Conservation (phyloP, 2,113 vertebrate species). For the Rhombomys opimus region DNA sequence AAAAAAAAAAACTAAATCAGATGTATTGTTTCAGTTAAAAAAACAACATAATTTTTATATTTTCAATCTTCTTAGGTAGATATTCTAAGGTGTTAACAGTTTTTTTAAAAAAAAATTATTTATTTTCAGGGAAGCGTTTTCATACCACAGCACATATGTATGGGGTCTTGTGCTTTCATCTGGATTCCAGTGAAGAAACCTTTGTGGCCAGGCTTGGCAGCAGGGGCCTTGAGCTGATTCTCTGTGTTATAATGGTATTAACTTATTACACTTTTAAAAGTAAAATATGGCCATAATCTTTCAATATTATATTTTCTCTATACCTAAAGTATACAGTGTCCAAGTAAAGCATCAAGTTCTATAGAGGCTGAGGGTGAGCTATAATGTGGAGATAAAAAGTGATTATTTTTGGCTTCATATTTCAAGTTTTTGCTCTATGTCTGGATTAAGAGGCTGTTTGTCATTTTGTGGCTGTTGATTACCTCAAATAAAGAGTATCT, state of each 20-base stretch:
- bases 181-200: neutral
- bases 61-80: neutral
- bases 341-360: neutral
- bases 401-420: neutral
- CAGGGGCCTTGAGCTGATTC: no score
- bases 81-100: neutral
- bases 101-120: neutral
- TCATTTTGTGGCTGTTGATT: neutral
- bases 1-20: neutral
- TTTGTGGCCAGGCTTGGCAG: neutral
- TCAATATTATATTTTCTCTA: neutral
- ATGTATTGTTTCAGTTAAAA: conserved; percentile 17
- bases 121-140: neutral
- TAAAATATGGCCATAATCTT: neutral
- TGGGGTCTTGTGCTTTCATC: neutral
- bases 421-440: neutral
- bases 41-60: neutral
- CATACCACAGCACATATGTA: neutral
- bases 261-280: neutral
- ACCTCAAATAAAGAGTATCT: neutral
- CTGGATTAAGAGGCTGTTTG: neutral
- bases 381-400: neutral
- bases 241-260: neutral
- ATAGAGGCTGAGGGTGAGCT: neutral
- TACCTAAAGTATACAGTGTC: neutral